Percentiles rank a stretch among this genome's conserved stretches.
Conservation (phyloP, 2,113 vertebrate species). For the Hydrolagus affinis region DNA sequence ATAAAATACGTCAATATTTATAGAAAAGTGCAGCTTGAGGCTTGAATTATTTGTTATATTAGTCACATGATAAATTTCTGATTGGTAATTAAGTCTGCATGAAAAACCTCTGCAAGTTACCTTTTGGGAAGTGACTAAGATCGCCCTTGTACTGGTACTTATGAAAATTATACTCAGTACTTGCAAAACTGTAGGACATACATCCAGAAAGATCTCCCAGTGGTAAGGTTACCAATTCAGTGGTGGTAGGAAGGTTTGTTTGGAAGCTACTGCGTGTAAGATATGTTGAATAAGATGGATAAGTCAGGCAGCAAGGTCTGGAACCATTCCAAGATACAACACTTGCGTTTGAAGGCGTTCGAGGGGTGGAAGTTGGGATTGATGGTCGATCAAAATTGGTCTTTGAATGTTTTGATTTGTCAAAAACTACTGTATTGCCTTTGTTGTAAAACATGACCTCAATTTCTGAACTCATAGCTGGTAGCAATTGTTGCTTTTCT, state of each 20-base stretch:
- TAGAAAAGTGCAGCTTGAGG: not conserved
- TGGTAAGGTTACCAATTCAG: not conserved
- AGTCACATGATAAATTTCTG: not conserved
- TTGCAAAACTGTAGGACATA: not conserved
- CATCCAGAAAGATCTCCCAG: not conserved
- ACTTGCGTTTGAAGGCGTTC: too few species aligned
- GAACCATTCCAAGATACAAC: not conserved
- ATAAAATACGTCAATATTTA: not conserved
- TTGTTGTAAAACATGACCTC: not conserved
- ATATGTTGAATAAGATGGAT: conserved; percentile 21
- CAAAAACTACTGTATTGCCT: not conserved
- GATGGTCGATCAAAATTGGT: not conserved
- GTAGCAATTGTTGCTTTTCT: not conserved
- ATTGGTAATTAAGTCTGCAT: not conserved
- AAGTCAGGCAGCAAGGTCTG: not conserved
- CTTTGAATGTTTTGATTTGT: not conserved
- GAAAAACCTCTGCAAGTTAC: not conserved
- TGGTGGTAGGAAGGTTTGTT: not conserved
- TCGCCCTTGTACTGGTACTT: not conserved
- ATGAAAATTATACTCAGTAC: not conserved
- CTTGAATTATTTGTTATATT: not conserved
- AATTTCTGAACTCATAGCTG: not conserved
- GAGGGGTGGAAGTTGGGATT: not conserved
- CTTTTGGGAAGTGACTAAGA: not conserved
- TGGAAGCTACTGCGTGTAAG: not conserved